These are phyloP conservation scores for Synergus japonicus DNA, from an alignment of 2,888 invertebrate species.

Conservation along the genomic window DNA sequence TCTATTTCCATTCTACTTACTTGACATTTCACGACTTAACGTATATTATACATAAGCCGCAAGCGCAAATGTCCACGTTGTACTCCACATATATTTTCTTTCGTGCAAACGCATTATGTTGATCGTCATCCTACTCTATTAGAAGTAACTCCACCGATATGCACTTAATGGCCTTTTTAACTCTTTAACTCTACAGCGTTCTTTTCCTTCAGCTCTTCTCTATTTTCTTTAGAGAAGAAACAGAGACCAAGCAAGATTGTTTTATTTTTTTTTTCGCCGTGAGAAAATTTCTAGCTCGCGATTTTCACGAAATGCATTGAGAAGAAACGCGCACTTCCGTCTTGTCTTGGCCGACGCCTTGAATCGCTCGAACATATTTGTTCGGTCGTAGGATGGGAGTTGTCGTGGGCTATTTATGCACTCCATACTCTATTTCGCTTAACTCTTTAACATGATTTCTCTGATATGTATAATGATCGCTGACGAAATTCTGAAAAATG, in stretches of 20 bases:
- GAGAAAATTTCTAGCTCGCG: slow-evolving; percentile 2
- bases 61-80: slow-evolving; percentile 22
- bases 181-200: no score
- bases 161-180: neutral
- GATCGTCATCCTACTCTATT: slow-evolving; percentile 26
- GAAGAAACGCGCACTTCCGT: slow-evolving; percentile 52
- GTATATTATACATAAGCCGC: slow-evolving; percentile 33
- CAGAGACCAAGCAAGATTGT: neutral
- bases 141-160: neutral
- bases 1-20: slow-evolving; percentile 51
- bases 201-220: neutral
- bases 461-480: slow-evolving; percentile 1
- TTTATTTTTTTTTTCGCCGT: neutral
- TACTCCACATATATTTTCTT: slow-evolving; percentile 25
- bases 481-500: neutral
- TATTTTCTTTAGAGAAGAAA: neutral
- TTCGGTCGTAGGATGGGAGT: slow-evolving; percentile 50
- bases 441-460: slow-evolving; percentile 24
- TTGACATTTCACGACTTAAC: slow-evolving; percentile 32
- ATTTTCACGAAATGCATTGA: neutral
- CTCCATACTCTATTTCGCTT: slow-evolving; percentile 53
- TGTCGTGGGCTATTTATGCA: slow-evolving; percentile 60
- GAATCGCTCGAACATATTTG: slow-evolving; percentile 57
- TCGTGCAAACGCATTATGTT: neutral
- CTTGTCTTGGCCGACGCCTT: slow-evolving; percentile 47